phyloP scores from a whole-genome alignment of 2,797 vertebrate species.

The Pangasius sanitwongsei region DNA sequence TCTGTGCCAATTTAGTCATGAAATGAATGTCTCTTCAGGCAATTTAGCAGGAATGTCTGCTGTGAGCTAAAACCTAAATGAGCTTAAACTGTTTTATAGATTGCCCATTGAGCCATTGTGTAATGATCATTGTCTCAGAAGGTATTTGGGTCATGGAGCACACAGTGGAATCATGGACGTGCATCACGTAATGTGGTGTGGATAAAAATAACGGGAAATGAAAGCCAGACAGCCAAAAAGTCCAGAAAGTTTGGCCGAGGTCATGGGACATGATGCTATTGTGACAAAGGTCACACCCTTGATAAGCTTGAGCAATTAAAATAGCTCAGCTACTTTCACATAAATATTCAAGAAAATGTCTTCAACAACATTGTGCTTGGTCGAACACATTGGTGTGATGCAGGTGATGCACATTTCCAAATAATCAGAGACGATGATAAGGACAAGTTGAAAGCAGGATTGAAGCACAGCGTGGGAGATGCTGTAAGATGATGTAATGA shows the following conservation, averaged over 20 bases:
- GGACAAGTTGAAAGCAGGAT: not conserved
- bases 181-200: not conserved
- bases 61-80: not conserved
- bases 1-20: not conserved
- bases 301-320: not conserved
- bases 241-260: not conserved
- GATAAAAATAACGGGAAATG: constrained; percentile 11
- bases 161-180: not conserved
- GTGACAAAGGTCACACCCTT: not conserved
- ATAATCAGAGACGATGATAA: not conserved
- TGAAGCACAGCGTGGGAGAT: not conserved
- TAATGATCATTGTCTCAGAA: not conserved
- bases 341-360: not conserved
- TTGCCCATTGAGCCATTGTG: not conserved
- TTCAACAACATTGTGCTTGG: not conserved
- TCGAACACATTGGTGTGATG: not conserved
- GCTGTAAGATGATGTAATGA: not conserved
- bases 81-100: constrained; percentile 3
- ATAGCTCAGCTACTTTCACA: not conserved
- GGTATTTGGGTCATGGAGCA: constrained; percentile 1
- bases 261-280: not conserved
- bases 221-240: not conserved
- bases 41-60: not conserved
- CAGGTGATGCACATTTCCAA: not conserved
- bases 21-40: not conserved